These are phyloP conservation scores for Cantharis rufa DNA, from an alignment of 2,888 invertebrate species.

Conservation along the genomic window DNA sequence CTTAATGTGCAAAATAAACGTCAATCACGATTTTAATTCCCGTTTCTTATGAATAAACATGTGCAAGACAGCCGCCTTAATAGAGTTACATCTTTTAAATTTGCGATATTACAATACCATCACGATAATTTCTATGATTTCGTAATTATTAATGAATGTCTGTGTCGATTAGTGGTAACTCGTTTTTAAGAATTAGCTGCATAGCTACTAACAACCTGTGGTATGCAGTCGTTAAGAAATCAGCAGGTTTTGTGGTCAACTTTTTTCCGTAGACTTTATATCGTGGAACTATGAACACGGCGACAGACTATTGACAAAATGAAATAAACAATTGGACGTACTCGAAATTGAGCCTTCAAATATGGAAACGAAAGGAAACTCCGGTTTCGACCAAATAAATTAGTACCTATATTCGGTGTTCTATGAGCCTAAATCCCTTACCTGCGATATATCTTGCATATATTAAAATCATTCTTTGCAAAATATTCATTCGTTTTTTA, in stretches of 20 bases:
- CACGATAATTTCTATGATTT: background rate
- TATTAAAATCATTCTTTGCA: background rate
- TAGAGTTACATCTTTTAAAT: conserved; percentile 1
- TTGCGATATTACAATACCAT: background rate
- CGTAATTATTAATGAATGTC: conserved; percentile 2
- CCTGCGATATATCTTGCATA: background rate
- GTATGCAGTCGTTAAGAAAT: conserved; percentile 42
- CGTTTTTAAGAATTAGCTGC: conserved; percentile 20
- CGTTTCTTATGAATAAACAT: background rate
- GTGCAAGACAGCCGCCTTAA: background rate
- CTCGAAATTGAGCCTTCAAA: background rate
- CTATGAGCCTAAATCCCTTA: background rate
- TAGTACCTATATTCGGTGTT: background rate
- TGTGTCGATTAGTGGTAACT: conserved; percentile 9
- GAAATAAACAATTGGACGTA: background rate
- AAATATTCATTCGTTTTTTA: background rate
- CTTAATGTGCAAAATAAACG: background rate
- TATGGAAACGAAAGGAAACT: background rate
- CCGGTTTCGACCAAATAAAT: background rate
- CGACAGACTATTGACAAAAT: conserved; percentile 29
- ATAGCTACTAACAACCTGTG: conserved; percentile 16
- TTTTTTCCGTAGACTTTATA: conserved; percentile 44
- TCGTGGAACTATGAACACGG: conserved; percentile 44
- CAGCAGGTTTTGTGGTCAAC: conserved; percentile 45
- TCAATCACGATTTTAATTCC: background rate